Evolutionary conservation across 2,797 vertebrate genomes (phyloP), one percentile per base, ranked within the genome.

Genomic region (Cossypha niveicapilla): DNA sequence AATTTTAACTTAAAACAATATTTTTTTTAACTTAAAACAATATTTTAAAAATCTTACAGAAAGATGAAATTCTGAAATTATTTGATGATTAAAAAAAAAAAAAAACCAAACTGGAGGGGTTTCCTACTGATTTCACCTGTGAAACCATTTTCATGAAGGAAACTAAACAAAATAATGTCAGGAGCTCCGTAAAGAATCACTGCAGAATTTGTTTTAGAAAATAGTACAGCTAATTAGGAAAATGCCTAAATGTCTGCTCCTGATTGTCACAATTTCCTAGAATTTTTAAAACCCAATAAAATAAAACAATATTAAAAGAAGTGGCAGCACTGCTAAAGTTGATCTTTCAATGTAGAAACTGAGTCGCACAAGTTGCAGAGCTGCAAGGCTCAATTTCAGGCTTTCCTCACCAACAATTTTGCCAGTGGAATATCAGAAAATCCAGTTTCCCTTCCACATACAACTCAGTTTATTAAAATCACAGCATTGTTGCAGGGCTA

Each of bases 381-480:
- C 56, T 78, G n/a, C 22, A 34, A 24, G 51, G 67, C 19, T 93
- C 61, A 77, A 72, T 90, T 95, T 77, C 61, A 86, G 92, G 16
- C 47, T 94, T 86, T 71, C 62, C 66, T 89, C 73, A 81, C 58
- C 51, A 75, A 67, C 37, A 44, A 71, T 39, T 65, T 61, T 87
- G 50, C 65, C 84, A 71, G 61, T 4, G 39, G 84, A 68, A 63
- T 65, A 85, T 71, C 25, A 66, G 42, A 93, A 93, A 93, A 91
- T 50, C 57, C 73, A 62, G 73, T 75, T 88, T 70, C 28, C 56
- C 19, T 89, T 84, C 71, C 70, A 91, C 42, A 18, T 48, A 81
- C 63, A 85, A 56, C 53, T 73, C 67, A 56, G 57, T 72, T 95
- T 65, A 86, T 90, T 91, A 92, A 94, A 93, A 91, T 85, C 58